Percentiles rank a stretch among this genome's conserved stretches.
These are phyloP conservation scores for Hetaerina americana DNA, from an alignment of 1,140 invertebrate species.

Conservation along the genomic window DNA sequence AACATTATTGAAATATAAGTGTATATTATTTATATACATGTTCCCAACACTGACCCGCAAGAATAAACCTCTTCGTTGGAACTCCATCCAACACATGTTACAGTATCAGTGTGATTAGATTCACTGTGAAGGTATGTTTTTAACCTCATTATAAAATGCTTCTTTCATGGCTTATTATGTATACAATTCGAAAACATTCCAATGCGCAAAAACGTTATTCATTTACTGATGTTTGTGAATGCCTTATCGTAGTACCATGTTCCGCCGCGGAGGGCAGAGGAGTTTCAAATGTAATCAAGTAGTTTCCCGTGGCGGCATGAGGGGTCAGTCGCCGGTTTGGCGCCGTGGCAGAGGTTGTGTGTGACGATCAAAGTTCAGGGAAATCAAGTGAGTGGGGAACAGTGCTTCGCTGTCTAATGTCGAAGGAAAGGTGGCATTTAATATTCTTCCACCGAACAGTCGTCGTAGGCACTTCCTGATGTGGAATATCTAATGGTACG, in stretches of 20 bases:
- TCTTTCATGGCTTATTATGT: not conserved
- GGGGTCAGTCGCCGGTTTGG: not conserved
- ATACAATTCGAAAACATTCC: slow-evolving; percentile 7
- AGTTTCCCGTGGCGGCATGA: not conserved
- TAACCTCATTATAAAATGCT: slow-evolving; percentile 49
- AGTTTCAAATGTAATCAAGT: not conserved
- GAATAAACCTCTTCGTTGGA: slow-evolving; percentile 85
- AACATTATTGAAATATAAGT: slow-evolving; percentile 5
- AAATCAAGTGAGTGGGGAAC: not conserved
- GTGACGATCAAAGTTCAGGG: not conserved
- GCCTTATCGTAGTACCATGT: not conserved
- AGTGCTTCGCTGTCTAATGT: not conserved
- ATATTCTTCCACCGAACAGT: not conserved
- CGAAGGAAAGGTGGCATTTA: not conserved
- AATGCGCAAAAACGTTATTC: not conserved
- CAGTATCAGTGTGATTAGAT: slow-evolving; percentile 55
- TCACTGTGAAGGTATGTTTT: slow-evolving; percentile 61
- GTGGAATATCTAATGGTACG: not conserved
- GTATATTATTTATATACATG: too few relatives aligned
- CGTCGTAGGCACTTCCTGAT: not conserved
- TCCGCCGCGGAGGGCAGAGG: not conserved
- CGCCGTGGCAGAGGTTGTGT: not conserved
- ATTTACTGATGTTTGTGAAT: not conserved
- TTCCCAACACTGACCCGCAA: slow-evolving; percentile 56
- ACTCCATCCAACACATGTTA: slow-evolving; percentile 83